A percentile compares a stretch with the other conserved stretches of the same genome.
Conservation (phyloP, 2,797 vertebrate genomes). For the Podarcis lilfordi region DNA sequence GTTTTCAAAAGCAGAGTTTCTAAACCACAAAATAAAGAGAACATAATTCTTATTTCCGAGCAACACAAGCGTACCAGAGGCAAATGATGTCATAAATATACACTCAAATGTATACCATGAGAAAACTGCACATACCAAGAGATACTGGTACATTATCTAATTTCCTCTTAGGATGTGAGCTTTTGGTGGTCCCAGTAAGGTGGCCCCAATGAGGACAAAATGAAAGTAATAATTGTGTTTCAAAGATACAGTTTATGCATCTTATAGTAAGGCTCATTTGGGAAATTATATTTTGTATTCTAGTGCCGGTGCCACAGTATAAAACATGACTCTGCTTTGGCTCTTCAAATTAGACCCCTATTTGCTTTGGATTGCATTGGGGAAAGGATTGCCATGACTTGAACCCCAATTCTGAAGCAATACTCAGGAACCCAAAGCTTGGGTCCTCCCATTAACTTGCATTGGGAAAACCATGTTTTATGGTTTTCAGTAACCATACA, state of each 20-base stretch:
- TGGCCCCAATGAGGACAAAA: background rate
- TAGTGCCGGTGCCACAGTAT: background rate
- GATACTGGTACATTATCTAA: slow-evolving; percentile 39
- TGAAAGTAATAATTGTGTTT: background rate
- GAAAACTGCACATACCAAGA: slow-evolving; percentile 43
- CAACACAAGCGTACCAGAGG: slow-evolving; percentile 32
- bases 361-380: no score
- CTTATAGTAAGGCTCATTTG: background rate
- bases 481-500: no score
- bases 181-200: fast-evolving
- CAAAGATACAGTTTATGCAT: background rate
- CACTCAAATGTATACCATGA: slow-evolving; percentile 4
- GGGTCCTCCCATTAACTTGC: no score
- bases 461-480: no score
- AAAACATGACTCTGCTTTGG: background rate
- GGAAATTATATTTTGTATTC: background rate
- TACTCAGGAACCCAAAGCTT: no score
- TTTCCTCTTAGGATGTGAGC: slow-evolving; percentile 44
- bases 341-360: background rate
- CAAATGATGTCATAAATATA: slow-evolving; percentile 8
- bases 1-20: slow-evolving; percentile 11
- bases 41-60: slow-evolving; percentile 41
- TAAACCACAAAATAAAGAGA: background rate
- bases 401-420: no score
- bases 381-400: no score